Evolutionary conservation across 2,888 invertebrate species (phyloP), one percentile per base, ranked within the genome.

Genomic region (Hoplodrina ambigua): DNA sequence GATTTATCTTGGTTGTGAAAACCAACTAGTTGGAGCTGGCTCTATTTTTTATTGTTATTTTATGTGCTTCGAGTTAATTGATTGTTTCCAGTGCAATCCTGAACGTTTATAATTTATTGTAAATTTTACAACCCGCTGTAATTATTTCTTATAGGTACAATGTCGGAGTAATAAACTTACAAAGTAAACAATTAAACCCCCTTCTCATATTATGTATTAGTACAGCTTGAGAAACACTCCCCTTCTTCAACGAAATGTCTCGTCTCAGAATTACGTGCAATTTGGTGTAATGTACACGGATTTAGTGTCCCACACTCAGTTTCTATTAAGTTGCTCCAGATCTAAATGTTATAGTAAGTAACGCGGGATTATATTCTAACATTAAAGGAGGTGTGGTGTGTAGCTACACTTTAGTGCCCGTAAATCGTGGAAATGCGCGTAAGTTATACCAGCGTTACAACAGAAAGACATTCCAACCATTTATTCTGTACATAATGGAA

Each of bases 311-410:
- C 61, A 63, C 57, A 72, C 75, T 70, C 58, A 64, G 70, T 82
- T 80, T 71, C 70, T 69, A 78, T 84, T 79, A 73, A 81, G 75
- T 77, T 69, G 76, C 66, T 80, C 73, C 64, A 81, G 76, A 87
- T 88, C 78, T 81, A 70, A 82, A 83, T 80, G 75, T 67, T 78
- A 74, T 68, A 80, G 78, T 78, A 84, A 81, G 60, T 80, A 82
- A 78, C 64, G 68, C 69, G 72, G 67, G 77, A 81, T 82, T 85
- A 78, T 75, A 72, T 75, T 80, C 69, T 74, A 76, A 83, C 75
- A 61, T 67, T 72, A 55, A 58, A 65, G 65, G 76, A 78, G 71
- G 65, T 67, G 65, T 33, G 68, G 61, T 65, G 58, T 67, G 65
- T 78, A 50, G 72, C 69, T 71, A 75, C 71, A 79, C 73, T 82